These are phyloP conservation scores for Parauchenoglanis punctatus DNA, from an alignment of 2,797 vertebrate genomes.

Conservation along the genomic window DNA sequence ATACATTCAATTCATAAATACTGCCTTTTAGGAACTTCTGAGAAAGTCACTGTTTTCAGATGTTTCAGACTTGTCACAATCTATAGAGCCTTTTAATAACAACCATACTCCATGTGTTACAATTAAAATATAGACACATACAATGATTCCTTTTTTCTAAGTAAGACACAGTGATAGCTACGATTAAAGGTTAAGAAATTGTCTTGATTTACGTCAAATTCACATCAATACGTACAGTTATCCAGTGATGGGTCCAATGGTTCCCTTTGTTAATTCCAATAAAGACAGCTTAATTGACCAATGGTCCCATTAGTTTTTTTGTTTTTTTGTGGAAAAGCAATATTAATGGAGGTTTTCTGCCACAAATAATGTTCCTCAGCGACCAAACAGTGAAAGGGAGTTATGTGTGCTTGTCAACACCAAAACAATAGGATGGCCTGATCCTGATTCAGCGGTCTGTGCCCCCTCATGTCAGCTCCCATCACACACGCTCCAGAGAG, in stretches of 20 bases:
- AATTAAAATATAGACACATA: not conserved
- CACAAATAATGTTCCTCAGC: slow-evolving; percentile 26
- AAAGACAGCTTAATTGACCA: not conserved
- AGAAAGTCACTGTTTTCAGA: not conserved
- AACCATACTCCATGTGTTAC: not conserved
- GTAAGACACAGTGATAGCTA: too few species aligned
- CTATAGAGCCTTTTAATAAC: not conserved
- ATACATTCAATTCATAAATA: not conserved
- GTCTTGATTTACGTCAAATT: not conserved
- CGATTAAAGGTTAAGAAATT: not conserved
- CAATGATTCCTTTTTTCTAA: not conserved
- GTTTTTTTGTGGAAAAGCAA: not conserved
- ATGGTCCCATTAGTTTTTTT: not conserved
- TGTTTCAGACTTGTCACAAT: not conserved
- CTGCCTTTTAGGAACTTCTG: not conserved
- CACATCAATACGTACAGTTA: not conserved
- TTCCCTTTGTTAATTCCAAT: slow-evolving; percentile 4
- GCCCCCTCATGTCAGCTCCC: slow-evolving; percentile 65
- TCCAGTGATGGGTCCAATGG: not conserved
- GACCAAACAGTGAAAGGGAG: slow-evolving; percentile 29
- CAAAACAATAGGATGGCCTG: slow-evolving; percentile 54
- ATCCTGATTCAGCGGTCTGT: slow-evolving; percentile 68
- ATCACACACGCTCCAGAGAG: slow-evolving; percentile 68
- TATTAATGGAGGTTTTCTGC: slow-evolving; percentile 32
- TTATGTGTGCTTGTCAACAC: slow-evolving; percentile 39